Percentiles rank a stretch among this genome's conserved stretches.
Evolutionary conservation across 2,888 invertebrate genomes (phyloP).

Genomic region (Adelphocoris suturalis): DNA sequence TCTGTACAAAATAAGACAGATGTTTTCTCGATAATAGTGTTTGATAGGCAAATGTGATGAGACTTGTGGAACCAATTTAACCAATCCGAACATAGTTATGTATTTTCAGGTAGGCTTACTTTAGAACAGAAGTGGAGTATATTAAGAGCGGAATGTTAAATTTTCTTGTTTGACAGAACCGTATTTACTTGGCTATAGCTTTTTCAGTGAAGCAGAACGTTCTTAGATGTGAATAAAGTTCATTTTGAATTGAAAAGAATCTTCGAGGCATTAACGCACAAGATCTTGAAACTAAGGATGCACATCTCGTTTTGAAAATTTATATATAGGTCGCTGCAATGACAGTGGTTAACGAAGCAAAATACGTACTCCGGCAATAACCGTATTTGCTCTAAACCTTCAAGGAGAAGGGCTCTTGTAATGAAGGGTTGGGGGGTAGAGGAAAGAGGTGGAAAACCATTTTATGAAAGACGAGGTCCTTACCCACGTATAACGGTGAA

Average conservation of each 20-base stretch:
- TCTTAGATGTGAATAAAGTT: too few species aligned
- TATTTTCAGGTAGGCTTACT: too few species aligned
- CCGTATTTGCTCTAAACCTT: slow-evolving; percentile 15
- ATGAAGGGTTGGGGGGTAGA: neutral
- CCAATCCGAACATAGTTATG: too few species aligned
- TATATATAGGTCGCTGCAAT: slow-evolving; percentile 11
- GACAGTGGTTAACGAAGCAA: slow-evolving; percentile 27
- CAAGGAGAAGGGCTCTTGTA: slow-evolving; percentile 16
- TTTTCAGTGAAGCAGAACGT: too few species aligned
- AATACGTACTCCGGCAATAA: slow-evolving; percentile 3
- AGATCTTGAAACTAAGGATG: neutral
- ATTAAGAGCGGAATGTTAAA: too few species aligned
- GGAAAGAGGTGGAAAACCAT: slow-evolving; percentile 18
- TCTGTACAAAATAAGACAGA: too few species aligned
- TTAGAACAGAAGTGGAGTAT: too few species aligned
- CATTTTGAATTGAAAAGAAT: neutral
- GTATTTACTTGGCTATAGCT: too few species aligned
- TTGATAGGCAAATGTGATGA: too few species aligned
- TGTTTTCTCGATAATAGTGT: too few species aligned
- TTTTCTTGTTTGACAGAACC: too few species aligned
- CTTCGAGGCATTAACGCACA: neutral
- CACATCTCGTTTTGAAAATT: slow-evolving; percentile 12
- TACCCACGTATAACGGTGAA: slow-evolving; percentile 7
- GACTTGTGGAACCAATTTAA: too few species aligned
- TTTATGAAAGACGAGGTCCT: slow-evolving; percentile 47